These are phyloP conservation scores for Pollenia angustigena DNA, from an alignment of 2,888 invertebrate species.

Conservation along the genomic window DNA sequence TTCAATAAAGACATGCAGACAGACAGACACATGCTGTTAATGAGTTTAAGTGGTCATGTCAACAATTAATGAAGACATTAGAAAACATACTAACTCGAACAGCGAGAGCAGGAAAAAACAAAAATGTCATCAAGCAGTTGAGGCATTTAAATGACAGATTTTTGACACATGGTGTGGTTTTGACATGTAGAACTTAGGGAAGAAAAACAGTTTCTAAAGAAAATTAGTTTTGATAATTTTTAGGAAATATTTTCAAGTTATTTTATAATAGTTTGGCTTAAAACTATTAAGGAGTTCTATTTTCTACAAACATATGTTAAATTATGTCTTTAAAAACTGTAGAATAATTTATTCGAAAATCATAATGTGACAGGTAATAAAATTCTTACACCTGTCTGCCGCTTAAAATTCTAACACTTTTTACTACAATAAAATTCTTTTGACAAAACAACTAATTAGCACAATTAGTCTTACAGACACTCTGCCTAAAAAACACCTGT, in stretches of 20 bases:
- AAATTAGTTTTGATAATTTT: neutral
- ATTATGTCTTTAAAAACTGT: no score
- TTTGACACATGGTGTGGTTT: slow-evolving; percentile 1
- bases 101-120: neutral
- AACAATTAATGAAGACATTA: neutral
- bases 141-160: neutral
- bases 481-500: neutral
- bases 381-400: neutral
- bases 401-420: neutral
- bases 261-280: no score
- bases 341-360: neutral
- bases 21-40: slow-evolving; percentile 39
- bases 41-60: slow-evolving; percentile 53
- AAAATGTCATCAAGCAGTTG: slow-evolving; percentile 16
- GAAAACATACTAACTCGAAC: neutral
- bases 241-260: neutral
- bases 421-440: neutral
- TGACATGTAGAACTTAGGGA: neutral
- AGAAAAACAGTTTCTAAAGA: no score
- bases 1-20: neutral
- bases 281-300: no score
- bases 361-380: neutral
- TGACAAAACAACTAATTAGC: neutral
- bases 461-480: neutral
- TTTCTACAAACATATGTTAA: no score